Conservation (phyloP, 2,797 vertebrate species). For the Streptopelia turtur region DNA sequence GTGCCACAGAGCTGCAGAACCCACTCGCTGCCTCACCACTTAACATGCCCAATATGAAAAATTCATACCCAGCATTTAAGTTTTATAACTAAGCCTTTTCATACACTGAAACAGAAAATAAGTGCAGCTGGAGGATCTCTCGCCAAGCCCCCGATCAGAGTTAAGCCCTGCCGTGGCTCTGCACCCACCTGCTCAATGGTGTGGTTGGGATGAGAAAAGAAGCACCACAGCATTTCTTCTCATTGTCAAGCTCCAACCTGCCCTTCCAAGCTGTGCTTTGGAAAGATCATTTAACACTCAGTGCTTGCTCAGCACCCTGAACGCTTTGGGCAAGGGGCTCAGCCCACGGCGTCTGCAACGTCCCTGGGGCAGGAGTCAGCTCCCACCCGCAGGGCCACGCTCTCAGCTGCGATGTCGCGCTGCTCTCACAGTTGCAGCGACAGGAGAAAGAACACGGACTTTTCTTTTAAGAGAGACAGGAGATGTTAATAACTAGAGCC, state of each 20-base stretch:
- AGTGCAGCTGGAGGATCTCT: not conserved
- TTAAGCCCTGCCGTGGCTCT: not conserved
- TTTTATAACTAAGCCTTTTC: not conserved
- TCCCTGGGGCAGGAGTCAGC: not conserved
- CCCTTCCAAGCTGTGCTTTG: not conserved
- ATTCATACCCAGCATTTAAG: not conserved
- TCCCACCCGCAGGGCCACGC: rapidly evolving
- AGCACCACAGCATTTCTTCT: not conserved
- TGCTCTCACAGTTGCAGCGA: not conserved
- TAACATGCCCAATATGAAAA: not conserved
- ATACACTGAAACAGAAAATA: not conserved
- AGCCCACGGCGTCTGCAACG: rapidly evolving
- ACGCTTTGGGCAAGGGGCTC: not conserved
- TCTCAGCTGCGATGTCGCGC: not conserved
- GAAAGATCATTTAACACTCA: not conserved
- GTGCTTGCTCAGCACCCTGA: not conserved
- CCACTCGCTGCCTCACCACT: not conserved
- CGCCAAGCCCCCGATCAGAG: not conserved
- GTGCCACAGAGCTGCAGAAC: not conserved
- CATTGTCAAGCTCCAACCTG: not conserved
- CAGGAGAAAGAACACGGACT: not conserved
- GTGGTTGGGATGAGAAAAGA: not conserved
- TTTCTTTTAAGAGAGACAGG: not conserved
- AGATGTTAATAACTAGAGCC: not conserved
- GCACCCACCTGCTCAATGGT: not conserved